These are phyloP conservation scores for Tragelaphus buxtoni DNA, from an alignment of 2,113 vertebrate species.

Conservation along the genomic window DNA sequence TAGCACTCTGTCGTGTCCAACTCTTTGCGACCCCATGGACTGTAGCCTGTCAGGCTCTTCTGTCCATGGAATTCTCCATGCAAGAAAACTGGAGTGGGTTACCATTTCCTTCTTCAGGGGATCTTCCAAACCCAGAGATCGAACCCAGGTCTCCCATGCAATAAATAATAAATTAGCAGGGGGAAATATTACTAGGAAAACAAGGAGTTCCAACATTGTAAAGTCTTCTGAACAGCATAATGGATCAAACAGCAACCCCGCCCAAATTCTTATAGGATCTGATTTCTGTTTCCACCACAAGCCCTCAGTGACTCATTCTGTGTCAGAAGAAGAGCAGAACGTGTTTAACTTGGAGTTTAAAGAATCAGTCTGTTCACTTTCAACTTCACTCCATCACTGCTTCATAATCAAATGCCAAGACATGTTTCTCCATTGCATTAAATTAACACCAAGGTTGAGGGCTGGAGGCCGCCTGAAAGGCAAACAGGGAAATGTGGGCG, in stretches of 20 bases:
- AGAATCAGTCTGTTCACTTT: constrained; percentile 37
- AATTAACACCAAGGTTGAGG: background rate
- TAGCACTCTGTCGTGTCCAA: background rate
- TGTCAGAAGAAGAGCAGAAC: background rate
- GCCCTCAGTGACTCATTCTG: constrained; percentile 34
- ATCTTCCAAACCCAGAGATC: background rate
- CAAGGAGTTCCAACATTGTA: background rate
- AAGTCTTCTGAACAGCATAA: background rate
- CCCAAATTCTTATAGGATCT: constrained; percentile 16
- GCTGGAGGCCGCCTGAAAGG: background rate
- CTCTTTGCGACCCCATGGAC: background rate
- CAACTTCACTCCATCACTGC: constrained; percentile 5
- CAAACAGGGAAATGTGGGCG: background rate
- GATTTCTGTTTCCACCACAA: constrained; percentile 34
- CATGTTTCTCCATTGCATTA: background rate
- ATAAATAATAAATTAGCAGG: background rate
- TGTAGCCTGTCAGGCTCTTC: background rate
- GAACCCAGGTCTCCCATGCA: background rate
- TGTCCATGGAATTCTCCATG: background rate
- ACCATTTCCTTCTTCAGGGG: background rate
- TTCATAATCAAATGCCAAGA: constrained; percentile 34
- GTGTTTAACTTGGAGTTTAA: constrained; percentile 27
- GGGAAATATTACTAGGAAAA: background rate
- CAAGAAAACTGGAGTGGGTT: background rate
- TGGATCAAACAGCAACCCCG: background rate